Conservation (phyloP, 2,797 vertebrate genomes). For the Lepilemur septentrionalis region DNA sequence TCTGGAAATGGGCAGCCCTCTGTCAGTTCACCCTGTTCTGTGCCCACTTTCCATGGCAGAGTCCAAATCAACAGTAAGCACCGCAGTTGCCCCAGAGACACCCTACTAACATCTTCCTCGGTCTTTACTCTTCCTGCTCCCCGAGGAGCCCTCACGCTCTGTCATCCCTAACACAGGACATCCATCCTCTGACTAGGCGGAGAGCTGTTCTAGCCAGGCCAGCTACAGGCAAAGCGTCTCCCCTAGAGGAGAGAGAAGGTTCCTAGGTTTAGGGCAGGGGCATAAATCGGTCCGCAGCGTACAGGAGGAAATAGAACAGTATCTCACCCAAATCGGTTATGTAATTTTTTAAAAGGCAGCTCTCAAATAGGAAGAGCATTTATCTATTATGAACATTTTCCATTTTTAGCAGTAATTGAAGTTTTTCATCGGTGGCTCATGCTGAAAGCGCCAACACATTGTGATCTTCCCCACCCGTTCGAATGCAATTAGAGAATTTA, state of each 20-base stretch:
- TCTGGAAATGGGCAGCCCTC: neutral
- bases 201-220: neutral
- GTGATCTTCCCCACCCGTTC: slow-evolving; percentile 50
- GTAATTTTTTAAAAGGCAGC: slow-evolving; percentile 72
- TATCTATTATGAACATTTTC: slow-evolving; percentile 76
- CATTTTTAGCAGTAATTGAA: slow-evolving; percentile 79
- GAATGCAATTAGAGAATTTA: slow-evolving; percentile 78
- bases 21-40: neutral
- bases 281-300: slow-evolving; percentile 59
- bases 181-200: neutral
- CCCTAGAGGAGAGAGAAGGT: slow-evolving; percentile 63
- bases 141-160: neutral
- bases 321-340: slow-evolving; percentile 65
- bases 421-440: slow-evolving; percentile 30
- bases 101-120: accelerated
- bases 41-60: neutral
- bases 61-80: accelerated
- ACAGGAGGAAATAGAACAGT: slow-evolving; percentile 48
- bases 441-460: slow-evolving; percentile 47
- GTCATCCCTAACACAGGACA: neutral
- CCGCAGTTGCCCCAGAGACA: neutral
- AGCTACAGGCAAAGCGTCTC: slow-evolving; percentile 33
- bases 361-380: slow-evolving; percentile 63
- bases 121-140: neutral
- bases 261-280: neutral